phyloP scores from a whole-genome alignment of 2,888 invertebrate species.

The Priapulus caudatus region DNA sequence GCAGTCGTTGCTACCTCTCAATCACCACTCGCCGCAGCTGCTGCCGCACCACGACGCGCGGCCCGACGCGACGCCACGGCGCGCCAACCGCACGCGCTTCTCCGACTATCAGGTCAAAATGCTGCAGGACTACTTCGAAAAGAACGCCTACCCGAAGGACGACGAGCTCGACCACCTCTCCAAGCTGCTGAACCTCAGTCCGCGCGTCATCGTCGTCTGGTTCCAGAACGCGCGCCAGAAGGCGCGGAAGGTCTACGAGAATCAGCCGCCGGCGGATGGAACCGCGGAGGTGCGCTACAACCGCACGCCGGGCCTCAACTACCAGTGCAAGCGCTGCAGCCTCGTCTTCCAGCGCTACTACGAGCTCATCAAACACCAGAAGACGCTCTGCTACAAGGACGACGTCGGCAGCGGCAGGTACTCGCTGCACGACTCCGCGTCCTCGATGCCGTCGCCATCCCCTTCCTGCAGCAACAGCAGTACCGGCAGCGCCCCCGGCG shows the following conservation, averaged over 20 bases:
- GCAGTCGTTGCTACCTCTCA: too few relatives aligned
- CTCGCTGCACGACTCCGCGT: too few relatives aligned
- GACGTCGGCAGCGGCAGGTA: too few relatives aligned
- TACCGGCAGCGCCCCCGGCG: background rate
- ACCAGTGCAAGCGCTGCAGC: constrained; percentile 96
- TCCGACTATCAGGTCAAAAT: constrained; percentile 99
- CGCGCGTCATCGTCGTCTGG: constrained; percentile 99
- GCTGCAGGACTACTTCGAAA: constrained; percentile 97
- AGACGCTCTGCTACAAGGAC: constrained; percentile 75
- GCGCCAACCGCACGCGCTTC: constrained; percentile 95
- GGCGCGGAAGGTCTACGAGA: constrained; percentile 95
- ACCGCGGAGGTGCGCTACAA: constrained; percentile 59
- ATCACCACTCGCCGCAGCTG: too few relatives aligned
- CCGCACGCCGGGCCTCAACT: constrained; percentile 86
- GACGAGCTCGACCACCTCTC: constrained; percentile 96
- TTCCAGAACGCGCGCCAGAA: constrained; percentile 98
- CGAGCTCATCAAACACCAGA: constrained; percentile 95
- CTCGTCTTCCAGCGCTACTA: constrained; percentile 96
- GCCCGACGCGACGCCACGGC: constrained; percentile 61
- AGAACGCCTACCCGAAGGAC: constrained; percentile 99
- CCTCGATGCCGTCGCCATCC: too few relatives aligned
- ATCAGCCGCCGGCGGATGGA: constrained; percentile 76
- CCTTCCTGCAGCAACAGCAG: too few relatives aligned
- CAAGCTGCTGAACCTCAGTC: constrained; percentile 82
- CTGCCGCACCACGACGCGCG: too few relatives aligned